Evolutionary conservation across 2,888 invertebrate genomes (phyloP).

Genomic region (Sphaerophoria taeniata): DNA sequence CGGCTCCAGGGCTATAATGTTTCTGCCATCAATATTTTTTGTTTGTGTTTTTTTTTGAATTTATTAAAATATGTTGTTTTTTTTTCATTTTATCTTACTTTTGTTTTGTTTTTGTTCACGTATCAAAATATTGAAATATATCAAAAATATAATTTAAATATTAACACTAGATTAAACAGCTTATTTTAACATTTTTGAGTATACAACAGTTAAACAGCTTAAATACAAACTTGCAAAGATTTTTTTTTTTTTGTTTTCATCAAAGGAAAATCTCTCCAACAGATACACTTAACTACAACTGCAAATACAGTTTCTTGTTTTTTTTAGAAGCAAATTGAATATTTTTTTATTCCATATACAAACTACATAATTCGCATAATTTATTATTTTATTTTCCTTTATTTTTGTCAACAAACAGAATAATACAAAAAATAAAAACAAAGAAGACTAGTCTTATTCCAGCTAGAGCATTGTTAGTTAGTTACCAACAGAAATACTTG

Average conservation of each 20-base stretch:
- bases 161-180: slow-evolving; percentile 74
- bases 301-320: slow-evolving; percentile 42
- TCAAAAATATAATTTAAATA: slow-evolving; percentile 75
- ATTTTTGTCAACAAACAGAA: slow-evolving; percentile 34
- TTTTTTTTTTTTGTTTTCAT: not conserved
- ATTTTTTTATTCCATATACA: slow-evolving; percentile 24
- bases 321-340: slow-evolving; percentile 46
- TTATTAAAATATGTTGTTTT: slow-evolving; percentile 69
- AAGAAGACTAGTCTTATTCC: slow-evolving; percentile 62
- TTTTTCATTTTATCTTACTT: slow-evolving; percentile 64
- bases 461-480: slow-evolving; percentile 49
- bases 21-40: slow-evolving; percentile 58
- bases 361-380: not conserved
- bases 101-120: slow-evolving; percentile 42
- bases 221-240: slow-evolving; percentile 62
- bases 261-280: slow-evolving; percentile 61
- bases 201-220: slow-evolving; percentile 74
- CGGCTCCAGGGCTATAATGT: too few species aligned
- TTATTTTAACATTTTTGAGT: slow-evolving; percentile 72
- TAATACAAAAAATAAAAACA: slow-evolving; percentile 36
- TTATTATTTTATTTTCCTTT: slow-evolving; percentile 21
- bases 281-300: slow-evolving; percentile 53
- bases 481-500: too few species aligned
- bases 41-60: slow-evolving; percentile 13
- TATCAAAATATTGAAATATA: slow-evolving; percentile 75